Percentiles rank a stretch among this genome's conserved stretches.
Evolutionary conservation across 2,888 invertebrate genomes (phyloP).

Genomic region (Aphodius granarius): DNA sequence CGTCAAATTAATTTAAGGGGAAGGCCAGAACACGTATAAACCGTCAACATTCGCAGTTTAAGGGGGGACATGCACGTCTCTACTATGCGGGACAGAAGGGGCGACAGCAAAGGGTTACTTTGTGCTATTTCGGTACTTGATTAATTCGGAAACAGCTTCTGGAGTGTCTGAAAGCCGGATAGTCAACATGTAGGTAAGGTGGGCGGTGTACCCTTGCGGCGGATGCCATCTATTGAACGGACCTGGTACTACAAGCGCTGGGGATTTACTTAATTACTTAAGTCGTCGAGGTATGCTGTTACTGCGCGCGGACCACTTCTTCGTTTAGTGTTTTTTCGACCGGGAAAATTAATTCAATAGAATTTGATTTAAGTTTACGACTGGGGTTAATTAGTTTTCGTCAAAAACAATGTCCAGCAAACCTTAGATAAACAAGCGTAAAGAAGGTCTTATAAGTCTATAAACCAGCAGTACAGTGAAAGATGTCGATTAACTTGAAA

Average conservation of each 20-base stretch:
- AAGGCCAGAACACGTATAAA: neutral
- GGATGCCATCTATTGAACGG: neutral
- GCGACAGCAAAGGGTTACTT: neutral
- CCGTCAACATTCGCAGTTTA: neutral
- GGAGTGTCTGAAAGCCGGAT: neutral
- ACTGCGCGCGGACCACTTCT: neutral
- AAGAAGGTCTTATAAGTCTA: no score
- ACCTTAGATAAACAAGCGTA: no score
- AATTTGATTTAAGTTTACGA: neutral
- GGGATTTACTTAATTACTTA: neutral
- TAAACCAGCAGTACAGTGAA: no score
- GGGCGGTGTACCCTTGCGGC: no score
- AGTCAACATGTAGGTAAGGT: slow-evolving; percentile 1
- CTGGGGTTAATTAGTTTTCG: neutral
- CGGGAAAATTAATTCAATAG: neutral
- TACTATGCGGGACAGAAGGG: neutral
- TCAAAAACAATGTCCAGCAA: no score
- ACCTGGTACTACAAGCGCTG: neutral
- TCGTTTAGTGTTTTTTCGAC: neutral
- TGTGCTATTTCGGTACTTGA: slow-evolving; percentile 9
- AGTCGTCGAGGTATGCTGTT: neutral
- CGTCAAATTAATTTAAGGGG: neutral
- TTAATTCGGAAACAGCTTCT: slow-evolving; percentile 6
- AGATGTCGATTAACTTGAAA: no score
- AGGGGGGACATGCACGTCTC: no score